phyloP scores from a whole-genome alignment of 2,888 invertebrate genomes.

The Seira musarum region DNA sequence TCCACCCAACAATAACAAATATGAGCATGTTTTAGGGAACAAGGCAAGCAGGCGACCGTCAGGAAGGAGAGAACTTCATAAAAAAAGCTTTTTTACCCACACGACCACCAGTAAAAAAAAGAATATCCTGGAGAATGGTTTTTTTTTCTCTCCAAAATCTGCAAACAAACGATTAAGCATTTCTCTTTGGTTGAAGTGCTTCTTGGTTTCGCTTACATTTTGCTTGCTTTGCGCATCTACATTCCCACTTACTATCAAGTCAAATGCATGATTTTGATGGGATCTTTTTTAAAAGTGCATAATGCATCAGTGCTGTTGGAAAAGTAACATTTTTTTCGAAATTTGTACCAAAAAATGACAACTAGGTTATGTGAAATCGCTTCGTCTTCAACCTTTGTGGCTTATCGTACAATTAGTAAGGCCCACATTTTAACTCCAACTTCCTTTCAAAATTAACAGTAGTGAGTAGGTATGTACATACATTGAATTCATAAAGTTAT shows the following conservation, averaged over 20 bases:
- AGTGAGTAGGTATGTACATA: not conserved
- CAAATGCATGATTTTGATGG: not conserved
- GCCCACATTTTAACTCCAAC: no score
- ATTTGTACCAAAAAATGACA: not conserved
- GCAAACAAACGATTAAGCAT: slow-evolving; percentile 6
- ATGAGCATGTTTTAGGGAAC: slow-evolving; percentile 4
- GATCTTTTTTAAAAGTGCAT: not conserved
- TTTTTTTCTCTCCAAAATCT: not conserved
- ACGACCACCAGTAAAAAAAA: not conserved
- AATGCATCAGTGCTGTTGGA: not conserved
- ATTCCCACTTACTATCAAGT: not conserved
- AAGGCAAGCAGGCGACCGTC: not conserved
- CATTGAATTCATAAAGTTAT: not conserved
- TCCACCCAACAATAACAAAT: slow-evolving; percentile 25
- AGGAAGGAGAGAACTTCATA: slow-evolving; percentile 2
- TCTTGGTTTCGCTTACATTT: not conserved
- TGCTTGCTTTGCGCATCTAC: not conserved
- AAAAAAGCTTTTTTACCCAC: slow-evolving; percentile 8
- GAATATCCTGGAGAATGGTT: not conserved
- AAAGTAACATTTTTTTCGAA: not conserved
- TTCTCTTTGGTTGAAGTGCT: not conserved
- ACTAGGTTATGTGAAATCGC: not conserved
- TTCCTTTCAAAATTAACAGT: no score
- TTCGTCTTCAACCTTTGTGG: not conserved
- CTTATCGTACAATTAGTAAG: not conserved